Base-by-base conservation (phyloP, 2,888 invertebrate genomes). In the Drosophila nr. perissopoda region DNA sequence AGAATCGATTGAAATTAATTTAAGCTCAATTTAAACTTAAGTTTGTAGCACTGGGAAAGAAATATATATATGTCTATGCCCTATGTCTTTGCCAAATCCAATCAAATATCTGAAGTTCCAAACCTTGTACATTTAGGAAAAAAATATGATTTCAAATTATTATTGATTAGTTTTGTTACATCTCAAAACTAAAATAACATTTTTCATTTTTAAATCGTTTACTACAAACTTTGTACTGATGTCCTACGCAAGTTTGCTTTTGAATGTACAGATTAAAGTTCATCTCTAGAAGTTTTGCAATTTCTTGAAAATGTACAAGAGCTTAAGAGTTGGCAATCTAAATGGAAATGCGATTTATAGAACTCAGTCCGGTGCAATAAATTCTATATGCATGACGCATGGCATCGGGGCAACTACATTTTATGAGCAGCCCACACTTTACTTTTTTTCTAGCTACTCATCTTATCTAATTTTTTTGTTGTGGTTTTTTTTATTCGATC, bases 341-440 rank as follows among this genome's bases (percentile, higher is more conserved):
- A 6, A 16, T 13, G 27, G n/a, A 21, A 63, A 49, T 60, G 18
- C n/a, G 38, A 4, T 18, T 48, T 25, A 2, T 4, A 18, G 16
- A 42, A 31, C 65, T 33, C 25, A 25, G 33, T 49, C 11, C 18
- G 7, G 48, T n/a, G 29, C 13, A 7, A 6, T 25, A 68, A 51
- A 25, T 38, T 38, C 27, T 7, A n/a, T 70, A 83, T 76, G 77
- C 77, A 31, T 60, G 33, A 18, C 46, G 75, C 70, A 70, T 70
- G 51, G 69, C 21, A 51, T 40, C 21, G 46, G 57, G 54, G 38
- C 61, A 66, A 59, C 54, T 59, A 54, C 49, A 59, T 56, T 74
- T 74, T 59, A 74, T 59, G 61, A 38, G 60, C 25, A 33, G 52
- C 54, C 58, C 76, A 69, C 46, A 71, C 68, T 76, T 79, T 58